Conservation (phyloP, 2,113 vertebrate genomes). For the Symphodus melops region DNA sequence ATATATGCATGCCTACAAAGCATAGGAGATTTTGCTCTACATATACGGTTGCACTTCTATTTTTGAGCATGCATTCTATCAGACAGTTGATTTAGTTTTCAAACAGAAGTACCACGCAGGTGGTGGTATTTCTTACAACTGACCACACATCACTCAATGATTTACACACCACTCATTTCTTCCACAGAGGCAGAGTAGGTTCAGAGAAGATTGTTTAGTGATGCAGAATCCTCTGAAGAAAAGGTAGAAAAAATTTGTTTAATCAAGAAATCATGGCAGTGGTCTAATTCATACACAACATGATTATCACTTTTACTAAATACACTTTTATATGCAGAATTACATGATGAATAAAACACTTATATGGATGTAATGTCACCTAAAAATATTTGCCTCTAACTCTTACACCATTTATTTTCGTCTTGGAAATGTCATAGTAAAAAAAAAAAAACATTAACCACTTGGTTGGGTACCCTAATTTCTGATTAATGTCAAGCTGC, state of each 20-base stretch:
- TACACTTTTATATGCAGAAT: too few relatives aligned
- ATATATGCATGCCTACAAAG: conserved; percentile 3
- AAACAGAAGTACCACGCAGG: conserved; percentile 11
- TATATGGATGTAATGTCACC: too few relatives aligned
- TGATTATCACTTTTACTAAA: background rate
- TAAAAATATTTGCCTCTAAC: too few relatives aligned
- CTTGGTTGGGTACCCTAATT: background rate
- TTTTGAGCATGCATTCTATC: background rate
- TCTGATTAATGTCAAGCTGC: background rate
- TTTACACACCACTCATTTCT: conserved; percentile 28
- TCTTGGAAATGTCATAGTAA: too few relatives aligned
- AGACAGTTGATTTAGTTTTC: background rate
- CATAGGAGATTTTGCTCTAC: background rate
- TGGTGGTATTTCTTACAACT: conserved; percentile 1
- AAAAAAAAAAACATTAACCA: background rate
- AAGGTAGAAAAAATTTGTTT: background rate
- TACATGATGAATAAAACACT: too few relatives aligned
- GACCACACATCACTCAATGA: conserved; percentile 35
- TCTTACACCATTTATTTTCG: too few relatives aligned
- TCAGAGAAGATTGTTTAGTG: conserved; percentile 20
- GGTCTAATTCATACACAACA: too few relatives aligned
- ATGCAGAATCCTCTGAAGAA: conserved; percentile 1
- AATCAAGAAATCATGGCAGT: too few relatives aligned
- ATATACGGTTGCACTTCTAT: background rate
- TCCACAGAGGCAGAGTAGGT: conserved; percentile 28